Percentiles rank a stretch among this genome's conserved stretches.
Conservation (phyloP, 2,797 vertebrate genomes). For the Acrossocheilus fasciatus region DNA sequence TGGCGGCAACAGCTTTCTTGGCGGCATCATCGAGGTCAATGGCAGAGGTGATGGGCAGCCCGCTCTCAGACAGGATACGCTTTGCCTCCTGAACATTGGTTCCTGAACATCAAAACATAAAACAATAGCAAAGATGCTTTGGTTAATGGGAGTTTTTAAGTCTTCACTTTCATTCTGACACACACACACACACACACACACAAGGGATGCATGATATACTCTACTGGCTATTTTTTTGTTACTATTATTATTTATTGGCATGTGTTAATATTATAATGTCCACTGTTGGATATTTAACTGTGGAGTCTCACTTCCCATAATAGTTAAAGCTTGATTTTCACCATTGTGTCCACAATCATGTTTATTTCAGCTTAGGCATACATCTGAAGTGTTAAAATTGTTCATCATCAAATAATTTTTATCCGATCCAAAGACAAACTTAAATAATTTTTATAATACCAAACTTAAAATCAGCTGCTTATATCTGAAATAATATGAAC, state of each 20-base stretch:
- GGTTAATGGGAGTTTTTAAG: not conserved
- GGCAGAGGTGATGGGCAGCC: slow-evolving; percentile 91
- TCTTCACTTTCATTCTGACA: not conserved
- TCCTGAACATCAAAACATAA: slow-evolving; percentile 74
- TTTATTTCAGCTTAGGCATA: not conserved
- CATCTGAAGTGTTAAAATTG: not conserved
- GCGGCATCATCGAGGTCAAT: slow-evolving; percentile 94
- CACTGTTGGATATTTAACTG: not conserved
- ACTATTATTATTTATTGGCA: not conserved
- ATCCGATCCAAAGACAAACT: not conserved
- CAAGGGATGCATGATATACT: not conserved
- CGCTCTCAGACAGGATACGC: slow-evolving; percentile 89
- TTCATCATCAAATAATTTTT: not conserved
- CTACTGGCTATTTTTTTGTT: not conserved
- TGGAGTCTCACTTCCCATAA: not conserved
- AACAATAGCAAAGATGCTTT: slow-evolving; percentile 59
- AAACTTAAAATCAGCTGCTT: not conserved
- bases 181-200: not conserved
- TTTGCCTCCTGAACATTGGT: slow-evolving; percentile 96
- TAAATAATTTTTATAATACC: not conserved
- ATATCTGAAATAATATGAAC: not conserved
- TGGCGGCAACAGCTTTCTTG: slow-evolving; percentile 90
- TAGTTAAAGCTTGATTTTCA: too few species aligned
- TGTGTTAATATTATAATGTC: not conserved
- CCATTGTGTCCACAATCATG: not conserved